A percentile compares a stretch with the other conserved stretches of the same genome.
Evolutionary conservation across 1,140 invertebrate species (phyloP).

Genomic region (Ectropis grisescens): DNA sequence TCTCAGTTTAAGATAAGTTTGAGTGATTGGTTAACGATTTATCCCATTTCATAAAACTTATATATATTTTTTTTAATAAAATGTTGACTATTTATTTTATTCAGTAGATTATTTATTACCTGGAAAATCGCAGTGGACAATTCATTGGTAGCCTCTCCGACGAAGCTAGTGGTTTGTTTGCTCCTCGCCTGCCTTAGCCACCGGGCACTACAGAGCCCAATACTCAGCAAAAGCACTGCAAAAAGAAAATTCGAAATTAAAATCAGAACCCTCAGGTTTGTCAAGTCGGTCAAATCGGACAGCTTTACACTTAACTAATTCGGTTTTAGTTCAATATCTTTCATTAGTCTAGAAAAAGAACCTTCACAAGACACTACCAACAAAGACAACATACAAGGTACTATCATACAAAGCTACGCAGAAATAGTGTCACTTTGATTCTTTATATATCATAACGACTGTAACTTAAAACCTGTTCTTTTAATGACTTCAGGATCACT

Average conservation of each 20-base stretch:
- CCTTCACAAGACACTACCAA: background rate
- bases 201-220: conserved; percentile 30
- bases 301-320: background rate
- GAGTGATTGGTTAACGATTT: too few relatives aligned
- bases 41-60: too few relatives aligned
- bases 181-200: conserved; percentile 43
- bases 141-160: conserved; percentile 61
- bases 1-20: too few relatives aligned
- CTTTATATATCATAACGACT: too few relatives aligned
- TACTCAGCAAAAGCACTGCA: conserved; percentile 31
- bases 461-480: too few relatives aligned
- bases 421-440: too few relatives aligned
- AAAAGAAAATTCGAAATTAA: conserved; percentile 10
- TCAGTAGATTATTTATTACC: too few relatives aligned
- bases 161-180: conserved; percentile 44
- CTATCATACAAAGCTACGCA: background rate
- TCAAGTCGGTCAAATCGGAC: too few relatives aligned
- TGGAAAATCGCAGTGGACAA: conserved; percentile 61
- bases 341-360: background rate
- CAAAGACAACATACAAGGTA: background rate
- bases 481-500: too few relatives aligned
- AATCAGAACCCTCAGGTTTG: too few relatives aligned
- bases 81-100: too few relatives aligned
- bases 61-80: too few relatives aligned
- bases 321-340: conserved; percentile 1